Percentiles rank a stretch among this genome's conserved stretches.
Conservation (phyloP, 2,888 invertebrate genomes). For the Nebria salina region DNA sequence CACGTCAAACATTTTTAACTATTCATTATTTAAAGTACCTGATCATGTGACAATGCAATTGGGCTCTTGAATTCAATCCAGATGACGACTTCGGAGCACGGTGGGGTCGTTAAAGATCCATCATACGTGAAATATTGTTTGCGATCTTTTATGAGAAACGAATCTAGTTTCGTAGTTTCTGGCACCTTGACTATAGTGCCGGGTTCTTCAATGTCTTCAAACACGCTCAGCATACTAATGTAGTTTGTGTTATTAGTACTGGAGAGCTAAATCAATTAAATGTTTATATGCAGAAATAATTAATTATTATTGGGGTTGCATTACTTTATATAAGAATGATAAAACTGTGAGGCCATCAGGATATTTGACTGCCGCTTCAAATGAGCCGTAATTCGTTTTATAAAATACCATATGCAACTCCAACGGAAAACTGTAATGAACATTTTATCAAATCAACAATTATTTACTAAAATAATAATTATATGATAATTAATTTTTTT, state of each 20-base stretch:
- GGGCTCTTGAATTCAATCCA: constrained; percentile 86
- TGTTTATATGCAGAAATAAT: neutral
- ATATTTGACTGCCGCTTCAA: constrained; percentile 70
- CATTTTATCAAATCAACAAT: constrained; percentile 6
- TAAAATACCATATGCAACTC: constrained; percentile 83
- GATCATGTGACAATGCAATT: constrained; percentile 72
- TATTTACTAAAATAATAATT: neutral
- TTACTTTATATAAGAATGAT: constrained; percentile 79
- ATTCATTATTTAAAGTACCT: constrained; percentile 63
- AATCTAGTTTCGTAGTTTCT: constrained; percentile 66
- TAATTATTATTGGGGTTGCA: constrained; percentile 25
- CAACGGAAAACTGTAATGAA: constrained; percentile 70
- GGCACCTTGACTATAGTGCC: constrained; percentile 64
- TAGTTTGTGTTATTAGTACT: constrained; percentile 63
- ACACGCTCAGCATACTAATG: constrained; percentile 67
- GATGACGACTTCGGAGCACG: constrained; percentile 83
- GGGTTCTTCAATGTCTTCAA: constrained; percentile 68
- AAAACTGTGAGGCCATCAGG: constrained; percentile 78
- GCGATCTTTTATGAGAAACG: constrained; percentile 67
- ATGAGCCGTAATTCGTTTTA: constrained; percentile 71
- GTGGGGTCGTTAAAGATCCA: constrained; percentile 88
- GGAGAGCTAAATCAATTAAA: constrained; percentile 51
- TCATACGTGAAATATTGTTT: constrained; percentile 82
- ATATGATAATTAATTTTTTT: neutral
- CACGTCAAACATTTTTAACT: neutral